These are phyloP conservation scores for Poecilia latipinna DNA, from an alignment of 2,113 vertebrate species.

Conservation along the genomic window DNA sequence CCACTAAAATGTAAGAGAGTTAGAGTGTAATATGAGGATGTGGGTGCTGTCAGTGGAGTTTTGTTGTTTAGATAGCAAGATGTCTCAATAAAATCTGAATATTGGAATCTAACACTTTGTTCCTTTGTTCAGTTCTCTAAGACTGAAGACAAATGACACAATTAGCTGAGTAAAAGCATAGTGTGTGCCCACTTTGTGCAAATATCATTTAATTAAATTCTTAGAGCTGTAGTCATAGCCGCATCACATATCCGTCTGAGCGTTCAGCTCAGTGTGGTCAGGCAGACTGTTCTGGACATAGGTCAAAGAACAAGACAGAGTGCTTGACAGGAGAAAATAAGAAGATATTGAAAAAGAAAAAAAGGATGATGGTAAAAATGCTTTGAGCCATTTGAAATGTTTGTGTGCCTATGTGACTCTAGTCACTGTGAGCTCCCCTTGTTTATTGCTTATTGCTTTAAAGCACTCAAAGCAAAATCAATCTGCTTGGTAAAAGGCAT, in stretches of 20 bases:
- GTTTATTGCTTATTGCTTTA: slow-evolving; percentile 19
- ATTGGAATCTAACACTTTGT: too few species aligned
- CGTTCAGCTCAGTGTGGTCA: slow-evolving; percentile 11
- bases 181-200: too few species aligned
- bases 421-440: not conserved
- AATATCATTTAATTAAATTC: too few species aligned
- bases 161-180: too few species aligned
- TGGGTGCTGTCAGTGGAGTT: too few species aligned
- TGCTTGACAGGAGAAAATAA: slow-evolving; percentile 3
- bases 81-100: too few species aligned
- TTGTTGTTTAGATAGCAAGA: too few species aligned
- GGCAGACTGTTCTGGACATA: slow-evolving; percentile 10
- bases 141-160: too few species aligned
- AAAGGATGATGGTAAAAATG: not conserved
- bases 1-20: too few species aligned
- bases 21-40: too few species aligned
- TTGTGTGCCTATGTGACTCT: slow-evolving; percentile 17
- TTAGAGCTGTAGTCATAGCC: too few species aligned
- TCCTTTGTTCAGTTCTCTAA: too few species aligned
- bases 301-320: slow-evolving; percentile 13
- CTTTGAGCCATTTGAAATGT: slow-evolving; percentile 37
- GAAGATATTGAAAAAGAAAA: not conserved
- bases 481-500: not conserved
- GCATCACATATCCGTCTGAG: not conserved
- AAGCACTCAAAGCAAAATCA: slow-evolving; percentile 25